Evolutionary conservation across 2,797 vertebrate species (phyloP).

Genomic region (Tinamus major): DNA sequence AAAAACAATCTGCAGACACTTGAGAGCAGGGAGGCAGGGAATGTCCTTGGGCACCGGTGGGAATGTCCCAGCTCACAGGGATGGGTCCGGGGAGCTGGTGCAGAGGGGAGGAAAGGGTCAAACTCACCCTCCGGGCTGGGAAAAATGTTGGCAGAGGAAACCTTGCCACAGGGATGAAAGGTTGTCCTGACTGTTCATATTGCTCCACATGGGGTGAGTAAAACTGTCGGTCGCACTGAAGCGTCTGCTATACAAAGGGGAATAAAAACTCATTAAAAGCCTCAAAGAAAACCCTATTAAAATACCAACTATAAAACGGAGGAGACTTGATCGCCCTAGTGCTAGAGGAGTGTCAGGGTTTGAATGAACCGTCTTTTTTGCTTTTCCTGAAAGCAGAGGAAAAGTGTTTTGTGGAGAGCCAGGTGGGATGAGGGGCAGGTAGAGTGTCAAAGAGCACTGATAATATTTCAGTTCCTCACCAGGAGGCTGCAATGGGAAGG

Average conservation of each 20-base stretch:
- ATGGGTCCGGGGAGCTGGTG: not conserved
- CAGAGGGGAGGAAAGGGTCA: not conserved
- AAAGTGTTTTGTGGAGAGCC: conserved; percentile 25
- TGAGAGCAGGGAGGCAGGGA: not conserved
- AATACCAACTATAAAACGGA: conserved; percentile 45
- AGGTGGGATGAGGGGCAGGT: conserved; percentile 36
- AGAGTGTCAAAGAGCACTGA: conserved; percentile 34
- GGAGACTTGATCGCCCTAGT: not conserved
- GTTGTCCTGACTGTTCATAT: conserved; percentile 45
- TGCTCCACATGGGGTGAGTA: conserved; percentile 51
- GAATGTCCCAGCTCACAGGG: not conserved
- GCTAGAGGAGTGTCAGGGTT: conserved; percentile 10
- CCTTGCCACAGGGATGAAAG: conserved; percentile 48
- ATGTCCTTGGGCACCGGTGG: not conserved
- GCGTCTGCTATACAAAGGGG: conserved; percentile 13
- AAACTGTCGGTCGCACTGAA: conserved; percentile 47
- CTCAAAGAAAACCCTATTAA: conserved; percentile 58
- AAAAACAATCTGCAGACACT: not conserved
- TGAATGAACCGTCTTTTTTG: not conserved
- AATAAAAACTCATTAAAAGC: conserved; percentile 49
- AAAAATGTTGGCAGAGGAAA: conserved; percentile 41
- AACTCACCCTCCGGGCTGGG: not conserved
- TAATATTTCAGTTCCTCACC: conserved; percentile 46
- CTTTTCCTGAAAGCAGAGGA: conserved; percentile 6
- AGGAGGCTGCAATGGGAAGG: not conserved